Percentiles rank a stretch among this genome's conserved stretches.
These are phyloP conservation scores for Phortica magna DNA, from an alignment of 2,888 invertebrate genomes.

Conservation along the genomic window DNA sequence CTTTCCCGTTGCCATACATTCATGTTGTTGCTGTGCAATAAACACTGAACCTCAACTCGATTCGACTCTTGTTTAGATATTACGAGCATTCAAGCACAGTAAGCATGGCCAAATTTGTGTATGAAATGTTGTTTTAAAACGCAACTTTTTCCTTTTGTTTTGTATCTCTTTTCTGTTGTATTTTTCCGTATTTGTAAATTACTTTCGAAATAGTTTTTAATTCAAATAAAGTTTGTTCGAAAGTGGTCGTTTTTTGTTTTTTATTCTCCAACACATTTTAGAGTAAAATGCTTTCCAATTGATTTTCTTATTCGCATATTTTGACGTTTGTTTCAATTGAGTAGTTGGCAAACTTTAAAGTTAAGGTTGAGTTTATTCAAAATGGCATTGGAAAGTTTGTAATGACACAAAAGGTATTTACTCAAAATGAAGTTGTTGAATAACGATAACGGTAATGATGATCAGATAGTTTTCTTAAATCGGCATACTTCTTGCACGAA, in stretches of 20 bases:
- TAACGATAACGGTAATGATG: too few species aligned
- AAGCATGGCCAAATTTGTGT: slow-evolving; percentile 18
- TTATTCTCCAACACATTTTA: neutral
- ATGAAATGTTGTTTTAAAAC: slow-evolving; percentile 20
- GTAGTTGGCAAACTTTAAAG: neutral
- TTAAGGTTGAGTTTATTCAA: neutral
- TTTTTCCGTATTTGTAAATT: slow-evolving; percentile 13
- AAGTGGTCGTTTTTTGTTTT: neutral
- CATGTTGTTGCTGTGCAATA: slow-evolving; percentile 16
- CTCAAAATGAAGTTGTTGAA: neutral
- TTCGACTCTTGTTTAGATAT: neutral
- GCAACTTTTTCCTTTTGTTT: slow-evolving; percentile 23
- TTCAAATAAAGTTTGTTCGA: slow-evolving; percentile 23
- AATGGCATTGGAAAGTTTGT: neutral
- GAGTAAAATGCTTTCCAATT: neutral
- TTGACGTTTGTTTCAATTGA: neutral
- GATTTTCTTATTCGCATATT: neutral
- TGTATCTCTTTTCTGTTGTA: neutral
- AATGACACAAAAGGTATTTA: neutral
- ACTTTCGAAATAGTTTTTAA: slow-evolving; percentile 29
- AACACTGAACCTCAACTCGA: slow-evolving; percentile 2
- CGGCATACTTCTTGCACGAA: too few species aligned
- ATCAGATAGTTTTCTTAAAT: too few species aligned
- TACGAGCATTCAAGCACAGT: neutral
- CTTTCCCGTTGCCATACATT: neutral